phyloP scores from a whole-genome alignment of 1,140 invertebrate genomes.

The Leptonema lineaticorne region DNA sequence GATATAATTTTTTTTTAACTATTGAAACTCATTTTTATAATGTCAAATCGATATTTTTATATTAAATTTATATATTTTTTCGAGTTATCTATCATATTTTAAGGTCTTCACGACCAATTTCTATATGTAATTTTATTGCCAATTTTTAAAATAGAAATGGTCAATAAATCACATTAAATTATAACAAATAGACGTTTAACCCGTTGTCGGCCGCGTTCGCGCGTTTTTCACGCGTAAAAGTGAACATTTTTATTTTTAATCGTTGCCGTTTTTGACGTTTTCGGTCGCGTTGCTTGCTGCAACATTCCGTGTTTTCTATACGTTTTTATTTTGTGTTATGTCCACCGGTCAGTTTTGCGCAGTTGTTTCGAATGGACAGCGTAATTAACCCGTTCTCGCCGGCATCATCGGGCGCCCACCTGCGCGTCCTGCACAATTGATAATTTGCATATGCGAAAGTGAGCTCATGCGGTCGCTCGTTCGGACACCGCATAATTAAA shows the following conservation, averaged over 20 bases:
- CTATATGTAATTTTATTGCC: too few species aligned
- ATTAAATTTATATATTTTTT: too few species aligned
- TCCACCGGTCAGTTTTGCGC: background rate
- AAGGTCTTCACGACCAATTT: too few species aligned
- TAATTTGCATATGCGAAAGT: constrained; percentile 37
- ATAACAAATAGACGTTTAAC: too few species aligned
- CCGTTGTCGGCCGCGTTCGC: too few species aligned
- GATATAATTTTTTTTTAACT: too few species aligned
- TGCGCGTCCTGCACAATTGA: constrained; percentile 36
- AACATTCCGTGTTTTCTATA: background rate
- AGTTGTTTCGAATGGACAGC: constrained; percentile 30
- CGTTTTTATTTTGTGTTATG: background rate
- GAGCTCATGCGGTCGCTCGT: constrained; percentile 3
- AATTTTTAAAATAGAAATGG: too few species aligned
- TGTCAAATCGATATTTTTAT: too few species aligned
- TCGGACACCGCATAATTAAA: constrained; percentile 33
- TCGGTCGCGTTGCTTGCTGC: background rate
- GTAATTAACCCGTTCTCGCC: constrained; percentile 38
- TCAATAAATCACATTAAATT: too few species aligned
- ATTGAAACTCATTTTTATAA: too few species aligned
- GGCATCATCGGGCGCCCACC: constrained; percentile 29
- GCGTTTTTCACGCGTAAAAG: too few species aligned
- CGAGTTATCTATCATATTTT: too few species aligned
- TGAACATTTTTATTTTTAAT: background rate
- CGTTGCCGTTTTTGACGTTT: background rate